phyloP scores from a whole-genome alignment of 92 coral and sea anemone species.

The Anthopleura xanthogrammica region DNA sequence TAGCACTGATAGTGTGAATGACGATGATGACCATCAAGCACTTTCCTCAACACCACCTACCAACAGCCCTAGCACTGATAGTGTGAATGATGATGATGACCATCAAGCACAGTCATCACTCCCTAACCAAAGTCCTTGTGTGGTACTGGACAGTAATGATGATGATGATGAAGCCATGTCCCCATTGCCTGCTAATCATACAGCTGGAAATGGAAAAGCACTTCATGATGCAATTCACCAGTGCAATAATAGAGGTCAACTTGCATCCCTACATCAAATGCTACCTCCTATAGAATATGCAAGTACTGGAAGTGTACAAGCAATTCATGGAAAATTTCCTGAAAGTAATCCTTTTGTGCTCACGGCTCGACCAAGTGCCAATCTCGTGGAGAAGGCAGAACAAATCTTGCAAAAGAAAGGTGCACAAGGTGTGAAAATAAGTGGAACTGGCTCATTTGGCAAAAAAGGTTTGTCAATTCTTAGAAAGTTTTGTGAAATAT shows the following conservation, averaged over 20 bases:
- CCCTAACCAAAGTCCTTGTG: background rate
- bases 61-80: no score
- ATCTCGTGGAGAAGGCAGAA: constrained; percentile 33
- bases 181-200: background rate
- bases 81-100: background rate
- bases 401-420: constrained; percentile 13
- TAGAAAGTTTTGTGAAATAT: constrained; percentile 1
- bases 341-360: constrained; percentile 20
- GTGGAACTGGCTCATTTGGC: constrained; percentile 35
- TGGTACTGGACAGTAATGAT: background rate
- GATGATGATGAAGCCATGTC: background rate
- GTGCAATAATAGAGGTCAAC: background rate
- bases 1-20: no score
- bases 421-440: constrained; percentile 29
- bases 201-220: constrained; percentile 2
- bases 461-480: constrained; percentile 43
- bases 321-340: constrained; percentile 24
- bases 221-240: constrained; percentile 8
- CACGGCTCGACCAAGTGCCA: constrained; percentile 35
- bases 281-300: constrained; percentile 31
- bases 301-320: constrained; percentile 1
- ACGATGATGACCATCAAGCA: no score
- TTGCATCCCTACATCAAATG: background rate
- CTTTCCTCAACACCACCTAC: no score
- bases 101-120: constrained; percentile 1